These are phyloP conservation scores for Oreochromis aureus DNA, from an alignment of 2,113 vertebrate genomes.

Conservation along the genomic window DNA sequence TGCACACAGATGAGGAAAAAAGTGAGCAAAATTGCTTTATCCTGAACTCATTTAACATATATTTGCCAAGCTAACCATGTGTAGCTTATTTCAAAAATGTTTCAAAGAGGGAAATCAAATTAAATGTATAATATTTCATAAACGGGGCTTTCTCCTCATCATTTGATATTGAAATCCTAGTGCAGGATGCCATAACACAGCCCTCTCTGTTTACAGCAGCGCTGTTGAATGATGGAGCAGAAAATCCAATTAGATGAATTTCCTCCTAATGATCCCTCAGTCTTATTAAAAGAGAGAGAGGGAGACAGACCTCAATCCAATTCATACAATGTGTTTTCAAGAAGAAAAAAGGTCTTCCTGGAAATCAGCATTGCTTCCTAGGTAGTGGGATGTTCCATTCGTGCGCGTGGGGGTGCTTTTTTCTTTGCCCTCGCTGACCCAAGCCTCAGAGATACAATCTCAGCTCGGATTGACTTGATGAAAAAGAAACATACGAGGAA, in stretches of 20 bases:
- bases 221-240: constrained; percentile 38
- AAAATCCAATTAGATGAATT: constrained; percentile 70
- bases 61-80: neutral
- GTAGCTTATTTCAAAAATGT: constrained; percentile 27
- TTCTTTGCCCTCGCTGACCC: neutral
- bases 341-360: constrained; percentile 22
- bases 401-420: neutral
- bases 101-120: constrained; percentile 44
- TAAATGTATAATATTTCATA: constrained; percentile 45
- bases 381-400: neutral
- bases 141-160: constrained; percentile 22
- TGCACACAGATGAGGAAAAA: neutral
- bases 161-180: constrained; percentile 41
- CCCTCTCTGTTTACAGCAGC: constrained; percentile 48
- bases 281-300: constrained; percentile 33
- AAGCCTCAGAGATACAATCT: neutral
- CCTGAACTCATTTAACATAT: neutral
- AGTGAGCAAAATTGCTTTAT: neutral
- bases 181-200: constrained; percentile 45
- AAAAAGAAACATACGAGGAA: neutral
- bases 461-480: neutral
- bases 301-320: constrained; percentile 1
- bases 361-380: neutral
- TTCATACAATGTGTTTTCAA: constrained; percentile 37
- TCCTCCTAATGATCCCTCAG: constrained; percentile 63